Conservation (phyloP, 2,797 vertebrate genomes). For the Podarcis lilfordi region DNA sequence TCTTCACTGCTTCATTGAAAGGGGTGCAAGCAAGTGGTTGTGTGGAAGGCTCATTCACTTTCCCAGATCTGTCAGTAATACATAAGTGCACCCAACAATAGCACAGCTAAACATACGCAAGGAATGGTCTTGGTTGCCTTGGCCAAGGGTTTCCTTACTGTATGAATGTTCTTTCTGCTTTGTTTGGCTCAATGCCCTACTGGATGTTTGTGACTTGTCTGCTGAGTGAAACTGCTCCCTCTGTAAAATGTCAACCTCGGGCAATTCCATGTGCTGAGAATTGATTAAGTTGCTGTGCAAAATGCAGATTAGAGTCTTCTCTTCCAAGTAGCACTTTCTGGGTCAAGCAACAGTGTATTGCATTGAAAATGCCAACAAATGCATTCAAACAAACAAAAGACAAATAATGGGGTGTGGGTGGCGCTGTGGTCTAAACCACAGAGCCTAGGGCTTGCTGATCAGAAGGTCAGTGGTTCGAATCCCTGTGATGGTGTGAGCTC, state of each 20-base stretch:
- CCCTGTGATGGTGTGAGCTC: no score
- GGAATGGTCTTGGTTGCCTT: not conserved
- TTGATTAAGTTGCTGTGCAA: not conserved
- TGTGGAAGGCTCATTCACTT: not conserved
- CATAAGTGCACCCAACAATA: not conserved
- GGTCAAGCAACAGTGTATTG: not conserved
- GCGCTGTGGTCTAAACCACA: no score
- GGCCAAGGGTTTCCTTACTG: not conserved
- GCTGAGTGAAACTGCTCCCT: not conserved
- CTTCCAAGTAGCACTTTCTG: not conserved
- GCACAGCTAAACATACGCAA: not conserved
- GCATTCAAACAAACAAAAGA: no score
- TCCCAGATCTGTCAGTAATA: not conserved
- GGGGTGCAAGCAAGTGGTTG: not conserved
- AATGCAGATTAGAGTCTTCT: not conserved
- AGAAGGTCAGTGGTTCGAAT: no score
- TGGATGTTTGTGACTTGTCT: not conserved
- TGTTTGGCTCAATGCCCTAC: not conserved
- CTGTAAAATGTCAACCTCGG: not conserved
- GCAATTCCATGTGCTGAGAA: conserved; percentile 2
- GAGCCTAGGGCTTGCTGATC: no score
- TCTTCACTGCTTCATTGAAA: not conserved
- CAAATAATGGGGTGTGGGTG: no score
- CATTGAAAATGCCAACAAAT: no score
- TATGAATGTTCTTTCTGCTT: not conserved